Conservation (phyloP, 53 echinoderm and acorn worm genomes). For the Zoroaster sp. region DNA sequence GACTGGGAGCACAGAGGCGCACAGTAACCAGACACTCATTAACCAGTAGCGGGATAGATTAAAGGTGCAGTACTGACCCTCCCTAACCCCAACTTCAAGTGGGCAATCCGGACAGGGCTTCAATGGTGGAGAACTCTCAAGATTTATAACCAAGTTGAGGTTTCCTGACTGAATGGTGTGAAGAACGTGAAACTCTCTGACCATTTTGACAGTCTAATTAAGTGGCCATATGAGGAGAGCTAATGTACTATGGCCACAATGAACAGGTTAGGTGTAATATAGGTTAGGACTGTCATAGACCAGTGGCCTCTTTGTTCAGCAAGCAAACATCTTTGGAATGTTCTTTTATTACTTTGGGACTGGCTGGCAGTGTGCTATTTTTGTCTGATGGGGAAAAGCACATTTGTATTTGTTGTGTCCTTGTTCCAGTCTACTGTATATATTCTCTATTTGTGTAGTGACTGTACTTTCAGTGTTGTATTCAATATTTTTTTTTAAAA, state of each 20-base stretch:
- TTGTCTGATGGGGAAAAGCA: too few relatives aligned
- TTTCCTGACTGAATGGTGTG: too few relatives aligned
- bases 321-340: neutral
- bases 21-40: conserved; percentile 48
- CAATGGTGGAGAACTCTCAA: neutral
- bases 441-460: too few relatives aligned
- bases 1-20: neutral
- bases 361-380: too few relatives aligned
- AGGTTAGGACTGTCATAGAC: neutral
- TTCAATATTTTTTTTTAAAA: too few relatives aligned
- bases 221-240: neutral
- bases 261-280: neutral
- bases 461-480: too few relatives aligned
- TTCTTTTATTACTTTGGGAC: too few relatives aligned
- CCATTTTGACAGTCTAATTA: neutral
- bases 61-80: conserved; percentile 24
- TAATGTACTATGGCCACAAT: neutral
- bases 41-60: conserved; percentile 47
- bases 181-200: too few relatives aligned
- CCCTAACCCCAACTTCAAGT: neutral
- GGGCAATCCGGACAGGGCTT: neutral
- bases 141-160: neutral
- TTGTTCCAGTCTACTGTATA: too few relatives aligned
- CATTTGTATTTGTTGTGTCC: too few relatives aligned
- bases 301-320: neutral